phyloP scores from a whole-genome alignment of 2,113 vertebrate genomes.

The Daboia siamensis region DNA sequence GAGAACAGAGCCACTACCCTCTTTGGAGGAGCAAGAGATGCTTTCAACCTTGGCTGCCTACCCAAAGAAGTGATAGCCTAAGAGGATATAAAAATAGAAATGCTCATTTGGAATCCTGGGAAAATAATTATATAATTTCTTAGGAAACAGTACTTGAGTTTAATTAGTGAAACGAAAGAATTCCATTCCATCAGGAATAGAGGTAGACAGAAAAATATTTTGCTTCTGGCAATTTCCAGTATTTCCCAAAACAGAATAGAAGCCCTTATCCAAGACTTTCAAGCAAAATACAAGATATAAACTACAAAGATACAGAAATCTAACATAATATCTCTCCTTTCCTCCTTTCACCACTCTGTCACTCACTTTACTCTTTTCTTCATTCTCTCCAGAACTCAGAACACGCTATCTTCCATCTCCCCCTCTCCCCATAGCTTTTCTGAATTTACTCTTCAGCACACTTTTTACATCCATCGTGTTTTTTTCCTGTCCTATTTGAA shows the following conservation, averaged over 20 bases:
- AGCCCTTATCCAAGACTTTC: neutral
- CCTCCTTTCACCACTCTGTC: neutral
- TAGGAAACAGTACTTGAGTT: neutral
- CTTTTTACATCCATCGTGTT: neutral
- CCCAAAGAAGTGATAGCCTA: neutral
- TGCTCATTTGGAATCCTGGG: neutral
- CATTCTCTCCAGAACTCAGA: neutral
- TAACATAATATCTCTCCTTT: neutral
- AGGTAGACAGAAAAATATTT: neutral
- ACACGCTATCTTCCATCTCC: neutral
- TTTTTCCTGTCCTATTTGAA: neutral
- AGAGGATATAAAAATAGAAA: neutral
- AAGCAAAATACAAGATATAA: neutral
- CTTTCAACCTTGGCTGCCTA: neutral
- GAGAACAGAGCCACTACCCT: neutral
- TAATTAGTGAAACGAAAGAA: neutral
- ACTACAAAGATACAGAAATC: neutral
- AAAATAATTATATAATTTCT: neutral
- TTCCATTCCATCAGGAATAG: neutral
- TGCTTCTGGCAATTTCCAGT: neutral
- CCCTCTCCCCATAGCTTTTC: neutral
- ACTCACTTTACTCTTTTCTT: neutral
- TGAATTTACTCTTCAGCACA: neutral
- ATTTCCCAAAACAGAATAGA: neutral
- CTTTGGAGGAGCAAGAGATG: neutral